Base-by-base conservation (phyloP, 2,113 vertebrate species). In the Dasyprocta punctata region DNA sequence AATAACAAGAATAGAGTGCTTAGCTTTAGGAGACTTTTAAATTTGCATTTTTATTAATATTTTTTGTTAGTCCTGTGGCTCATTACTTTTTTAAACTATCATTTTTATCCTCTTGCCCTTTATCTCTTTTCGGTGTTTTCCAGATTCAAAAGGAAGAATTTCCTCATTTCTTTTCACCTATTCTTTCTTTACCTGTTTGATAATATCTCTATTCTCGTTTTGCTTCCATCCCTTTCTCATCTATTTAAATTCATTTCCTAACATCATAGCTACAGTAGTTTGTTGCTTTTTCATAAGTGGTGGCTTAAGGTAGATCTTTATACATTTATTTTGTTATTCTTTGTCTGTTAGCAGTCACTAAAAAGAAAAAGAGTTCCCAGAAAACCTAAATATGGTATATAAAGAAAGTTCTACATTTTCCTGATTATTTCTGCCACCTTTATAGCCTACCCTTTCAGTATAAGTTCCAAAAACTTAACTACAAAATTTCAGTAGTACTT, bases 401-500 rank as follows among this genome's bases (percentile, higher is more conserved):
- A 81, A 91, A 89, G 86, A 81, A 80, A 54, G 44, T 84, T 96
- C 86, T 89, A 67, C 4, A 65, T 95, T 78, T 94, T 49, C 38
- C 89, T 26, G 80, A 36, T 93, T 93, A 69, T 20, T 95, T 96
- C 9, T 96, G 78, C 24, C 36, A 47, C 38, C 82, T 95, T 94
- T 71, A 90, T 56, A 63, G 96, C 33, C 44, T 84, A 56, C 1
- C 30, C 81, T 9, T 95, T 96, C 41, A 93, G 41, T 80, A 19
- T 95, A 92, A 90, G 52, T 92, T 92, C 30, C 19, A 92, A 92
- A 97, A 97, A 87, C 49, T 75, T 93, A 97, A 86, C 75, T 96
- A 82, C 0, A 89, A 44, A 85, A 93, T 89, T 89, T 61, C 0
- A 90, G 7, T 95, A 82, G 52, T 75, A 56, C 54, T 19, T 56